Conservation (phyloP, 1,140 invertebrate species). For the Phenacoccus solenopsis region DNA sequence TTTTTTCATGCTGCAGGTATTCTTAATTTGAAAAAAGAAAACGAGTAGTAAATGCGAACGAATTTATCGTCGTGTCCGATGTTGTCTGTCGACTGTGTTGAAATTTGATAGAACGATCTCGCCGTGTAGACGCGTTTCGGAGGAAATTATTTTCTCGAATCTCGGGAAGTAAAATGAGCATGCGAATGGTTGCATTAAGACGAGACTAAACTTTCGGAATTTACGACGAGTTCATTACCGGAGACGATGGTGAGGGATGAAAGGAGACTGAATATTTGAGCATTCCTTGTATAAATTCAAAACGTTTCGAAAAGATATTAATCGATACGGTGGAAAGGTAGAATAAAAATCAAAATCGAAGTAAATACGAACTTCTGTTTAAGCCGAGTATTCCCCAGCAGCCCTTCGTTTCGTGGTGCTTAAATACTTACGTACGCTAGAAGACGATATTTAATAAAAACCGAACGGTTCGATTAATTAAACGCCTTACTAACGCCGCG, state of each 20-base stretch:
- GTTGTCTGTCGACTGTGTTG: too few relatives aligned
- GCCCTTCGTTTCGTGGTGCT: background rate
- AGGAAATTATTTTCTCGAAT: too few relatives aligned
- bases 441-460: background rate
- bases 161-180: too few relatives aligned
- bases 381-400: background rate
- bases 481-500: too few relatives aligned
- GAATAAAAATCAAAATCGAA: too few relatives aligned
- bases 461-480: background rate
- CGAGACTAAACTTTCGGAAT: background rate
- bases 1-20: too few relatives aligned
- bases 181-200: too few relatives aligned
- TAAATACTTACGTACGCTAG: background rate
- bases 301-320: background rate
- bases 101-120: background rate
- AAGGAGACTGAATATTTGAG: background rate
- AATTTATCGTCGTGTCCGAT: too few relatives aligned
- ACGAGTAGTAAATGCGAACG: too few relatives aligned
- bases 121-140: too few relatives aligned
- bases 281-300: too few relatives aligned
- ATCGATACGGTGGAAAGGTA: too few relatives aligned
- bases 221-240: background rate
- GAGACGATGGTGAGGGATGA: background rate
- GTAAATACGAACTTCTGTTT: background rate
- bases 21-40: background rate